Base-by-base conservation (phyloP, 2,797 vertebrate genomes). In the Hylomyscus alleni region DNA sequence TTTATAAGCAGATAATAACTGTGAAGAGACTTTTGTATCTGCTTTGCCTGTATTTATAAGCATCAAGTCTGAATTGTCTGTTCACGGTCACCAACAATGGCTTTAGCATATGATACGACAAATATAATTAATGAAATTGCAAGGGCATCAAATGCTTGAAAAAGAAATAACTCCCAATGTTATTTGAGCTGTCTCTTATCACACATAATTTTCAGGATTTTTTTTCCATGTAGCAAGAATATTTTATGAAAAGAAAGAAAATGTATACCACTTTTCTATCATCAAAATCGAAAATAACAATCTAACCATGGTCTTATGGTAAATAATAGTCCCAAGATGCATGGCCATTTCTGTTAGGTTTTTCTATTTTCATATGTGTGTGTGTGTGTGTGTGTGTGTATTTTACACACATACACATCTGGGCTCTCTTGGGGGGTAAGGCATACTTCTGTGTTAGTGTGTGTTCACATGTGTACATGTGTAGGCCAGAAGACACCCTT, bases 181-280 rank as follows among this genome's bases (percentile, higher is more conserved):
- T 95, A 86, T 54, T 67, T 89, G 54, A 92, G 29, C 12, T 58
- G 81, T 50, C 20, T 90, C 56, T 91, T 60, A 31, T 91, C 54
- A 24, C 0, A 17, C 24, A 54, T 92, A 78, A 82, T 47, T 88
- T 78, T 65, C 12, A 95, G 19, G 52, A 29, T 81, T 89, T 72
- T 82, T 77, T 69, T 92, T 69, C 24, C 72, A 76, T 3, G 0
- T 56, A 62, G 14, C 44, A 56, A 81, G 86, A 91, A 80, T 90
- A 37, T 73, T 58, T 5, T 52, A 20, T 73, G 83, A 90, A 90
- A 84, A 86, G 13, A 40, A 80, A 84, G 31, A 89, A 94, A 67
- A 6, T 50, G 31, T 0, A 47, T n/a, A 52, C 0, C 22, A 62
- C 75, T 50, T 50, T 8, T 40, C 58, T n/a, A 52, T 24, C 52